Evolutionary conservation across 2,113 vertebrate genomes (phyloP).

Genomic region (Anthoscopus minutus): DNA sequence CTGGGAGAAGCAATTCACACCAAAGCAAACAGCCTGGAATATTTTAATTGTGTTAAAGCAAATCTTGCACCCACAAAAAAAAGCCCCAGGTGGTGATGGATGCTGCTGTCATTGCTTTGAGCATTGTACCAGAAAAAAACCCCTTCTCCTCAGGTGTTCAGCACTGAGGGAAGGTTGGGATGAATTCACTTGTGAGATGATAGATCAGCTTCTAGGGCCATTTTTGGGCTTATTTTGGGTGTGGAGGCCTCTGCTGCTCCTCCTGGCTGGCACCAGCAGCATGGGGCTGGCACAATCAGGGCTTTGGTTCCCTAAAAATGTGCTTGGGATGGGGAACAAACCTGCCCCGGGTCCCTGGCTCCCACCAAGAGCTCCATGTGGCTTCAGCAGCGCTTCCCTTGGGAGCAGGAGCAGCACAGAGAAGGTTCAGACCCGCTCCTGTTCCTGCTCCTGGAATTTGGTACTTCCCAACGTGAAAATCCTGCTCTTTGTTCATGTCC

Average conservation of each 20-base stretch:
- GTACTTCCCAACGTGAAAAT: not conserved
- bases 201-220: not conserved
- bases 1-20: not conserved
- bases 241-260: not conserved
- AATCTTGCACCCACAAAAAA: not conserved
- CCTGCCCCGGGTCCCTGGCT: not conserved
- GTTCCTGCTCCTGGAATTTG: not conserved
- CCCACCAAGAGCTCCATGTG: rapidly evolving
- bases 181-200: not conserved
- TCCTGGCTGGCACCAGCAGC: too few relatives aligned
- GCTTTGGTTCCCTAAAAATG: not conserved
- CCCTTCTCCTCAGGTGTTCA: not conserved
- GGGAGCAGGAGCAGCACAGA: not conserved
- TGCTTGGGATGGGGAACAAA: not conserved
- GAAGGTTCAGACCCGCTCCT: not conserved
- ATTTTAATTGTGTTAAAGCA: not conserved
- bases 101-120: not conserved
- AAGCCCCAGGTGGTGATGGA: not conserved
- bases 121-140: not conserved
- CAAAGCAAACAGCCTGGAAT: not conserved
- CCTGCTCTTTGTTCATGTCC: rapidly evolving
- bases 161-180: not conserved
- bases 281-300: rapidly evolving
- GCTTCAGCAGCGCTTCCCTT: rapidly evolving
- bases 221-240: not conserved